Evolutionary conservation across 2,888 invertebrate genomes (phyloP).

Genomic region (Drosophila infuscata): DNA sequence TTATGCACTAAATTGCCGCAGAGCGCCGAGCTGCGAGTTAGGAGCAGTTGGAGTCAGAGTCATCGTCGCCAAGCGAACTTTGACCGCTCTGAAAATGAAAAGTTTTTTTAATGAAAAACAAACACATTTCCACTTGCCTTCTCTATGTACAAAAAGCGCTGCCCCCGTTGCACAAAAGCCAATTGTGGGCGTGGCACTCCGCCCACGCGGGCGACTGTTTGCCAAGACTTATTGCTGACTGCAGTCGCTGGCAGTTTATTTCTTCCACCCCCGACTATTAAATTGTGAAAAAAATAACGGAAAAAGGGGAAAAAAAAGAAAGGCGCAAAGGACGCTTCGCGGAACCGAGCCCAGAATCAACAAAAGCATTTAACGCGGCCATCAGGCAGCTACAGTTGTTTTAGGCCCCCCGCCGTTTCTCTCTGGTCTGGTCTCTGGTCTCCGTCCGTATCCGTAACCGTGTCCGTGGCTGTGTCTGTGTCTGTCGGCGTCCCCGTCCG

Average conservation of each 20-base stretch:
- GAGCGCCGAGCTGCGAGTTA: constrained; percentile 13
- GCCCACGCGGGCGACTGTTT: constrained; percentile 54
- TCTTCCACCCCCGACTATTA: constrained; percentile 72
- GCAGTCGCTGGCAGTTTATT: constrained; percentile 72
- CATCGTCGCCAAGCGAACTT: constrained; percentile 60
- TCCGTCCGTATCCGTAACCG: background rate
- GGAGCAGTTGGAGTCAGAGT: constrained; percentile 9
- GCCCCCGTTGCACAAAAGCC: constrained; percentile 57
- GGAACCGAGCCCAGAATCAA: constrained; percentile 69
- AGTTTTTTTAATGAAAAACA: constrained; percentile 83
- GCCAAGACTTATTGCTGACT: constrained; percentile 74
- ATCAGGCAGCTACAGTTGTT: constrained; percentile 74
- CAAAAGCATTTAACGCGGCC: constrained; percentile 78
- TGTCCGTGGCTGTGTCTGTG: background rate
- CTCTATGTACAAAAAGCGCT: constrained; percentile 43
- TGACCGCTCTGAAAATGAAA: constrained; percentile 74
- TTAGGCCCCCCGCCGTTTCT: constrained; percentile 41
- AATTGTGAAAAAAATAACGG: constrained; percentile 47
- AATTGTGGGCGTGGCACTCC: constrained; percentile 68
- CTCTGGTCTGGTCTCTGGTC: background rate
- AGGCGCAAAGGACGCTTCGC: constrained; percentile 8
- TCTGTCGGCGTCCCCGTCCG: background rate
- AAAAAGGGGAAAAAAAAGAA: background rate
- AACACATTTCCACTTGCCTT: constrained; percentile 72
- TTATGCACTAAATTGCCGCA: constrained; percentile 39